Evolutionary conservation across 2,888 invertebrate genomes (phyloP), one percentile per base, ranked within the genome.

Genomic region (Leucophenga montana): DNA sequence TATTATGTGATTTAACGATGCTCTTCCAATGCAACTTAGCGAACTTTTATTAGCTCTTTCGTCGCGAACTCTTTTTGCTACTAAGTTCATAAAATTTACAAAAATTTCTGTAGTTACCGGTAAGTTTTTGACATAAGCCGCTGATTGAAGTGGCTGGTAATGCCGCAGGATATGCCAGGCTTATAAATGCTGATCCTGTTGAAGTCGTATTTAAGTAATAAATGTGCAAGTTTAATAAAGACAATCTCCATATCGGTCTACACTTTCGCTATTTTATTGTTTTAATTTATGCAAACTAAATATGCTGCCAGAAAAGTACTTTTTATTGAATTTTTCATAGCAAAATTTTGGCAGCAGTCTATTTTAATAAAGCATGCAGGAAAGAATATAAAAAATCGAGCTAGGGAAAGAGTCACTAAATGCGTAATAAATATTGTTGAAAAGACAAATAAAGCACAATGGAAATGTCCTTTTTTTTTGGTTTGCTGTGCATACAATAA

Each of bases 241-340:
- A 16, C 1, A 54, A 53, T 69, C 69, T 68, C 75, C 14, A 44
- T 16, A 48, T 72, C n/a, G 22, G 5, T 46, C n/a, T 22, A 61
- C 13, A 18, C 22, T 66, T 27, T 70, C 16, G 69, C 69, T 2
- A 18, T 71, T 73, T 84, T 84, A 83, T 77, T 76, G 77, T 72
- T 76, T 72, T 83, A 85, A 83, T 84, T 84, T 84, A 84, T 85
- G 83, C 76, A 84, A 80, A 85, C 79, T 80, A 81, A 74, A 78
- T 39, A 39, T 39, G 39, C 39, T 39, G 39, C 11, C 39, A 39
- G 39, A 39, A 11, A 5, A 11, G 11, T 11, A 3, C 11, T 11
- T 39, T 11, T 8, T 11, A 39, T 39, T 39, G 11, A 39, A 39
- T 39, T 39, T 39, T 39, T 1, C 39, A 39, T 39, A 39, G 39